Base-by-base conservation (phyloP, 2,888 invertebrate genomes). In the Eubasilissa splendida region DNA sequence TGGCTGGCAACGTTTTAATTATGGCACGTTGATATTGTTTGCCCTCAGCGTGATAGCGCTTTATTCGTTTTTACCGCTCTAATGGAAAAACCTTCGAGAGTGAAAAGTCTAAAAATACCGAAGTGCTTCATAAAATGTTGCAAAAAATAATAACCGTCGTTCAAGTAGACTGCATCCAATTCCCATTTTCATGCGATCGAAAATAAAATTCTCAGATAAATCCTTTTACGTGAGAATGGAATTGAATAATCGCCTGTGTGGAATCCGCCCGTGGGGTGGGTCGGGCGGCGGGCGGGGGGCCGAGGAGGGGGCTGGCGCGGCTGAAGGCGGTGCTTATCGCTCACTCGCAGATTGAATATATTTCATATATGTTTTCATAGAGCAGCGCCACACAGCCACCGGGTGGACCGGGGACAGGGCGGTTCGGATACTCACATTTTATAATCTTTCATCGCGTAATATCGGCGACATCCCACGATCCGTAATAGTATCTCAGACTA, bases 271-370 rank as follows among this genome's bases (percentile, higher is more conserved):
- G 53, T 74, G 59, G 73, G 42, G 68, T 54, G 22, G 74, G 53
- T 53, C 60, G 78, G 63, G 80, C 60, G 68, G 59, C 14, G 50
- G 65, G 74, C 65, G 50, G 66, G 77, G 77, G 82, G 82, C 77
- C 2, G 22, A 22, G 22, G 22, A 53, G 84, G 80, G 85, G 85
- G 85, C 82, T 84, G 84, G 74, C 14, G 76, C 63, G 80, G 85
- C 84, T 84, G 85, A 85, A 85, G 86, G 86, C 86, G 85, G 85
- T 85, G 85, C 91, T 93, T 93, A 93, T 93, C 93, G 88, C 88
- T 84, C 86, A 88, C 88, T 89, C 90, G 90, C 92, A 93, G 92
- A 93, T 93, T 92, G 92, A 93, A 93, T 92, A 92, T 92, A 92
- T 92, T 92, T 92, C 92, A 92, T 91, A 91, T 91, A 84, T 82